A percentile compares a stretch with the other conserved stretches of the same genome.
phyloP scores from a whole-genome alignment of 1,140 invertebrate genomes.

The Drosophila pectinifera region DNA sequence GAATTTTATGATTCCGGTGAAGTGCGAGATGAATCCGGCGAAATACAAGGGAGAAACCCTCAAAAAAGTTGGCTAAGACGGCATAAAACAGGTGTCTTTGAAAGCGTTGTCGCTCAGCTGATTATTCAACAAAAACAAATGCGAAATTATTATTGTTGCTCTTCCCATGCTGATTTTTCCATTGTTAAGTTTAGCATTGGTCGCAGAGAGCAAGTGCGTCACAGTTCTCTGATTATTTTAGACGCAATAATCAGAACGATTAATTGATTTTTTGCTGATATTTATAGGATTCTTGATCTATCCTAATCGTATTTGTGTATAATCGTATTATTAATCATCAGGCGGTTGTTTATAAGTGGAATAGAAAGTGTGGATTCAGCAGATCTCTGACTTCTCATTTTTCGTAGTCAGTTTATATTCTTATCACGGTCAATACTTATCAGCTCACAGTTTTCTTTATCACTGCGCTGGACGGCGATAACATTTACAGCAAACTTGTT shows the following conservation, averaged over 20 bases:
- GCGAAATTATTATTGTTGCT: slow-evolving; percentile 22
- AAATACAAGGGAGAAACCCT: slow-evolving; percentile 33
- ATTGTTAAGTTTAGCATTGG: slow-evolving; percentile 53
- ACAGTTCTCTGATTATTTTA: slow-evolving; percentile 34
- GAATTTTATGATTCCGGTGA: slow-evolving; percentile 59
- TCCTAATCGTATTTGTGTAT: slow-evolving; percentile 28
- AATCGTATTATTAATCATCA: slow-evolving; percentile 13
- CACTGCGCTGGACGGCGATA: slow-evolving; percentile 11
- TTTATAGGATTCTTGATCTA: slow-evolving; percentile 54
- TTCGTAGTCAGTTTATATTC: background rate
- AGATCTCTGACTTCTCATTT: slow-evolving; percentile 3
- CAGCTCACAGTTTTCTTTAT: slow-evolving; percentile 30
- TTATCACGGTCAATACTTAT: slow-evolving; percentile 30
- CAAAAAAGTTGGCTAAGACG: background rate
- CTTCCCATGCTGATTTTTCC: slow-evolving; percentile 6
- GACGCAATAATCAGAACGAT: slow-evolving; percentile 2
- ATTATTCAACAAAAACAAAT: slow-evolving; percentile 26
- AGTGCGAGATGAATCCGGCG: slow-evolving; percentile 62
- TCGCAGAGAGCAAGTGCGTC: slow-evolving; percentile 43
- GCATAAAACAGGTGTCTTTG: slow-evolving; percentile 24
- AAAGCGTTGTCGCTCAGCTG: slow-evolving; percentile 12
- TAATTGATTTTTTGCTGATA: slow-evolving; percentile 6
- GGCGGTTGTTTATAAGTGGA: slow-evolving; percentile 19
- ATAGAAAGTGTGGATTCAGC: slow-evolving; percentile 6
- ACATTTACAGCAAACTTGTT: slow-evolving; percentile 21